Evolutionary conservation across 53 echinoderm and acorn worm genomes (phyloP), one percentile per base, ranked within the genome.

Genomic region (Echinarachnius parma): DNA sequence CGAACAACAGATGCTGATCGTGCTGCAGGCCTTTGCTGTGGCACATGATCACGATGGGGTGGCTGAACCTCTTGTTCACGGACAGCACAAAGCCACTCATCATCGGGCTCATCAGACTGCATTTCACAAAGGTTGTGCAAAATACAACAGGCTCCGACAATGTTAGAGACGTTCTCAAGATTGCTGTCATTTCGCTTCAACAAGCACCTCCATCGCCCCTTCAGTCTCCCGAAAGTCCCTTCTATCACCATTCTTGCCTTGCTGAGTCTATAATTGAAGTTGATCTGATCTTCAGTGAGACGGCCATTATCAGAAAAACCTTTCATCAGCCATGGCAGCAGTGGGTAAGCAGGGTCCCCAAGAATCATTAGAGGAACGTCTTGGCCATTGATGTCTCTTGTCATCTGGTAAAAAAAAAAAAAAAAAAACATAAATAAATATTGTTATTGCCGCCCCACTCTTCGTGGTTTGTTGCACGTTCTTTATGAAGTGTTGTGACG

Each of bases 261-360:
- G 11, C 83, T 83, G 3, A 91, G 48, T 34, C 72, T 31, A 10
- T 46, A 80, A 22, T 91, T 91, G 46, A 83, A 91, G 0, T n/a
- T 20, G 2, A 42, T 16, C 24, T 86, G 70, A 9, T 64, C 44
- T 4, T 18, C 11, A 2, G 83, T 70, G 2, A 86, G n/a, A 13
- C 56, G 11, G 0, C 62, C 79, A 7, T n/a, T 60, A 16, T 86
- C 64, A 0, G 82, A 28, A 59, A 79, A 90, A 0, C 62, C 75
- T 35, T 86, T 90, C 86, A 90, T 86, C 1, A 90, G 46, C 86
- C 86, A 86, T 19, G 76, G 79, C 0, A 32, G 63, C 0, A 86
- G 48, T 0, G 86, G 86, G 25, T 90, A 90, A 0, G 90, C 86
- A 2, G 90, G 82, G 29, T 90, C 90, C 1, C 86, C 90, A 14